Evolutionary conservation across 1,140 invertebrate genomes (phyloP).

Genomic region (Muscidifurax raptorellus): DNA sequence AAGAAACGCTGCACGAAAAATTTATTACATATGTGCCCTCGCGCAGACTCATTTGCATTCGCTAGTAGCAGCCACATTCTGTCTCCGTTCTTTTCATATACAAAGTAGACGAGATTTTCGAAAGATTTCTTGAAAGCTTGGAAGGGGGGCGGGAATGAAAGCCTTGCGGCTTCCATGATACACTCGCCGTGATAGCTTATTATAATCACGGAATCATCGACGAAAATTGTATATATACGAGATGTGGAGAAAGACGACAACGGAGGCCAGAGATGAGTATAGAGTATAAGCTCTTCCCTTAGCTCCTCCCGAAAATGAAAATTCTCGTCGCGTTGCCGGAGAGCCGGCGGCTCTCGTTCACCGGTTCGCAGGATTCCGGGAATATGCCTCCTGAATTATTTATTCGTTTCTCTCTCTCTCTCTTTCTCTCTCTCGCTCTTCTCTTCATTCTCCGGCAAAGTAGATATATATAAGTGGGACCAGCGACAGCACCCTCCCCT

Average conservation of each 20-base stretch:
- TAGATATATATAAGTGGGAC: slow-evolving; percentile 36
- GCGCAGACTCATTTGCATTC: slow-evolving; percentile 47
- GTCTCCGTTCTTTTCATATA: slow-evolving; percentile 38
- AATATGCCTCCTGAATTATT: slow-evolving; percentile 58
- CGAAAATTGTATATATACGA: neutral
- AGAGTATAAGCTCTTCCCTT: neutral
- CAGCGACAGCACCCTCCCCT: slow-evolving; percentile 45
- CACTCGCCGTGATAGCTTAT: neutral
- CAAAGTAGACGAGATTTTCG: slow-evolving; percentile 41
- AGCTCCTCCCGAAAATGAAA: slow-evolving; percentile 54
- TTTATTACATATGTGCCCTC: slow-evolving; percentile 34
- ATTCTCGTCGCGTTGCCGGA: slow-evolving; percentile 44
- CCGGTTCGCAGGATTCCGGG: slow-evolving; percentile 47
- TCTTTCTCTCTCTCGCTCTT: neutral
- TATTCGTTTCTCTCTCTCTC: slow-evolving; percentile 37
- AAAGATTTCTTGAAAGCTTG: neutral
- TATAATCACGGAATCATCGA: slow-evolving; percentile 11
- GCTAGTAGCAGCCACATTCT: slow-evolving; percentile 1
- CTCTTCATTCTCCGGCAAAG: slow-evolving; percentile 2
- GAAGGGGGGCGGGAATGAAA: slow-evolving; percentile 18
- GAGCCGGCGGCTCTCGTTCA: slow-evolving; percentile 54
- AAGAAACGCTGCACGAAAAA: slow-evolving; percentile 27
- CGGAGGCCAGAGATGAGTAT: neutral
- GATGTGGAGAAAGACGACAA: neutral
- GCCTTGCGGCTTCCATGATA: too few species aligned